Evolutionary conservation across 2,113 vertebrate species (phyloP), one percentile per base, ranked within the genome.

Genomic region (Scomber japonicus): DNA sequence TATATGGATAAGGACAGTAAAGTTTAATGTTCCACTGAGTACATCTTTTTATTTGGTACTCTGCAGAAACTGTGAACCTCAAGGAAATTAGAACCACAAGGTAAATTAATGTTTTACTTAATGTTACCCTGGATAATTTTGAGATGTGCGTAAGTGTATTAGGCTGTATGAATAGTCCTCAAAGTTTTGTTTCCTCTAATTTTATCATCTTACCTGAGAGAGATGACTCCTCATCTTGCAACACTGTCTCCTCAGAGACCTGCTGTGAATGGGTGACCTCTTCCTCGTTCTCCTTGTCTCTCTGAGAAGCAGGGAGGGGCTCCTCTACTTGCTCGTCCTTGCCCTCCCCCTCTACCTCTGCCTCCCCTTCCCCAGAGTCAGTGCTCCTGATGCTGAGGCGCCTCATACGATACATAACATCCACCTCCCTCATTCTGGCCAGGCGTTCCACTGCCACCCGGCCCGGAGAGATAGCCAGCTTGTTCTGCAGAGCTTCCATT

Each of bases 341-440:
- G 78, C 70, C 84, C 78, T 90, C 89, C 31, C 51, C 71, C 12
- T 89, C 85, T 48, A n/a, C 68, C 57, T 90, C 93, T 8, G 93
- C 94, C 0, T 94, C 88, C 14, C 96, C 97, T 69, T 97, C 97
- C 55, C 76, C 86, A 0, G 95, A 96, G 89, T 97, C 96, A 0
- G 90, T 76, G 0, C 95, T 96, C 71, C 94, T 95, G 79, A 95
- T 96, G 90, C 96, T 98, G 78, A 99, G 94, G 31, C 96, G 93
- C 77, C 97, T 94, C 95, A 98, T 95, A 1, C 96, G 95, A 1
- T 97, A 97, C 88, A 98, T 96, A 0, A 97, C 95, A 40, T 96
- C 96, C 69, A 98, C 95, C 73, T 99, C 97, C 74, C 96, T 97
- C 97, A 98, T 98, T 44, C 97, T 91, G 53, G 96, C 94, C 56